A percentile compares a stretch with the other conserved stretches of the same genome.
Conservation (phyloP, 2,113 vertebrate species). For the Micronisus gabar region DNA sequence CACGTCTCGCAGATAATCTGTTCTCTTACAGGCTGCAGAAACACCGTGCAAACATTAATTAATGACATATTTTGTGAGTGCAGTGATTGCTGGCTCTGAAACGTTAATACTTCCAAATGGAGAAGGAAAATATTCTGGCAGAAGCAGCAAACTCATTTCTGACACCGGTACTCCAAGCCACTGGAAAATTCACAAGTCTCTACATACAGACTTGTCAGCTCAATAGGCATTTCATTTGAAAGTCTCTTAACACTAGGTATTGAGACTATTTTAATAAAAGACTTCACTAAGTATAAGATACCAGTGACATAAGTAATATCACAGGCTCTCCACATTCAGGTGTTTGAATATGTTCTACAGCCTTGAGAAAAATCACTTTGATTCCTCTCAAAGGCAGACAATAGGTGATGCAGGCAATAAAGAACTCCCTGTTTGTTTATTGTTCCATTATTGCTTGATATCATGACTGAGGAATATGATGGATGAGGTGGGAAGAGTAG, state of each 20-base stretch:
- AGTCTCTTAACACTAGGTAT: neutral
- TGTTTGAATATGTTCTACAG: neutral
- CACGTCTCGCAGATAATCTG: neutral
- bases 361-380: neutral
- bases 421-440: conserved; percentile 21
- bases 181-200: neutral
- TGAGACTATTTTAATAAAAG: neutral
- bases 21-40: neutral
- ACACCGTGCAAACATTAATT: neutral
- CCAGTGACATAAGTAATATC: neutral
- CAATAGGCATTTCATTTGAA: neutral
- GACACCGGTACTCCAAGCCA: neutral
- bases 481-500: neutral
- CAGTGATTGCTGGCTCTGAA: neutral
- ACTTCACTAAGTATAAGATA: neutral
- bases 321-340: neutral
- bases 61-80: neutral
- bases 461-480: neutral
- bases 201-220: neutral
- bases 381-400: neutral
- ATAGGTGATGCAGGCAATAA: neutral
- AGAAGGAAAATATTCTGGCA: conserved; percentile 29
- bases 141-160: neutral
- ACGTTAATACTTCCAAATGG: neutral
- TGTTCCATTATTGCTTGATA: conserved; percentile 16